Evolutionary conservation across 2,888 invertebrate species (phyloP), one percentile per base, ranked within the genome.

Genomic region (Melinopterus prodromus): DNA sequence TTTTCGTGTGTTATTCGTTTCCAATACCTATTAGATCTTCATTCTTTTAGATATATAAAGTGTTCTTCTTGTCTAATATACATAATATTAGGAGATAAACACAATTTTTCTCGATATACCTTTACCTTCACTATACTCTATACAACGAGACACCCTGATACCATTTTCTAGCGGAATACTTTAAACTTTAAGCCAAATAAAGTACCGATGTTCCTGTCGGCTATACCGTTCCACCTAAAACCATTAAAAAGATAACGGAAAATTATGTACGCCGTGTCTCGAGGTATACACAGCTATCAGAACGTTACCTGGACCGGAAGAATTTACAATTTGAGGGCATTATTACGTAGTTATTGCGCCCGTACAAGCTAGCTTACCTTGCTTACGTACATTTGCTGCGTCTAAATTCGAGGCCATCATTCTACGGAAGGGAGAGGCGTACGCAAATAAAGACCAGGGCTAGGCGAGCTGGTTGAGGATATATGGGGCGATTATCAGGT

Each of bases 191-290:
- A 26, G 26, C 26, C 26, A 26, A 26, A 26, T 26, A 26, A 26
- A 26, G 26, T 26, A 26, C 26, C 26, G 3, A 26, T 26, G 26
- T 26, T 26, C 53, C 12, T 53, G 53, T 53, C 7, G 5, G 1
- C 53, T 12, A 2, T 9, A 53, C 53, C 9, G 7, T 9, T 12
- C 53, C 53, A 53, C 12, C 2, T 12, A 12, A 53, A 53, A 53
- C 53, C 53, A 53, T 53, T 53, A 53, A 53, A 53, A 53, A 53
- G 53, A 53, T 53, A 53, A 53, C 53, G 53, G 53, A 53, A 53
- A 53, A 53, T 53, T 53, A 53, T 53, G 53, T 53, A 53, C 53
- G 9, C 53, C 9, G 12, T 12, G 53, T 12, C 53, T 12, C 12
- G 53, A 53, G 9, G 53, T 53, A 7, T 53, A 53, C 53, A 53